These are phyloP conservation scores for Antigone vipio DNA, from an alignment of 2,113 vertebrate genomes.

Conservation along the genomic window DNA sequence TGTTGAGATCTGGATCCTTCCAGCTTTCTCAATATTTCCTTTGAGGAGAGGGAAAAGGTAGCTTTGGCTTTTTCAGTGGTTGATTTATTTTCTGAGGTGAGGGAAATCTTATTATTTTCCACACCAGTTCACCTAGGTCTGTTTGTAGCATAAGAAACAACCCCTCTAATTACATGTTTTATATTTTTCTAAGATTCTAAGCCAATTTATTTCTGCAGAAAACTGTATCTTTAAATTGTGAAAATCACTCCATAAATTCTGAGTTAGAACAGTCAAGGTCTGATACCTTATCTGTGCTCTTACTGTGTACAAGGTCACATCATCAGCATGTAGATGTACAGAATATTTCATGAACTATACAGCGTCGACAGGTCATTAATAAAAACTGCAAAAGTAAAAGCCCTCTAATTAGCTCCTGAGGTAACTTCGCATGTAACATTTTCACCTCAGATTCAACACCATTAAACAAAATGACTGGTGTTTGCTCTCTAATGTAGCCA, in stretches of 20 bases:
- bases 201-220: constrained; percentile 48
- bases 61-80: background rate
- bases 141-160: background rate
- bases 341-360: constrained; percentile 73
- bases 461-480: constrained; percentile 78
- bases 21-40: background rate
- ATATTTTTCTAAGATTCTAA: background rate
- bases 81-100: background rate
- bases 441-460: constrained; percentile 79
- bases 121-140: background rate
- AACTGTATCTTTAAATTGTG: constrained; percentile 44
- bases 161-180: background rate
- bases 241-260: constrained; percentile 63
- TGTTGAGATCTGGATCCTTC: background rate
- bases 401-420: constrained; percentile 79
- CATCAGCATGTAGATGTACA: constrained; percentile 63
- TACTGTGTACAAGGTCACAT: constrained; percentile 70
- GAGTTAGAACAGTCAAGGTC: constrained; percentile 65
- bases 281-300: constrained; percentile 56
- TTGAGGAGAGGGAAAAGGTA: background rate
- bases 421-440: constrained; percentile 75
- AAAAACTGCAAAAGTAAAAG: constrained; percentile 76
- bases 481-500: constrained; percentile 71
- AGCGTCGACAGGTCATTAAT: constrained; percentile 74
- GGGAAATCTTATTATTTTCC: background rate